Evolutionary conservation across 2,888 invertebrate species (phyloP).

Genomic region (Euclidia mi): DNA sequence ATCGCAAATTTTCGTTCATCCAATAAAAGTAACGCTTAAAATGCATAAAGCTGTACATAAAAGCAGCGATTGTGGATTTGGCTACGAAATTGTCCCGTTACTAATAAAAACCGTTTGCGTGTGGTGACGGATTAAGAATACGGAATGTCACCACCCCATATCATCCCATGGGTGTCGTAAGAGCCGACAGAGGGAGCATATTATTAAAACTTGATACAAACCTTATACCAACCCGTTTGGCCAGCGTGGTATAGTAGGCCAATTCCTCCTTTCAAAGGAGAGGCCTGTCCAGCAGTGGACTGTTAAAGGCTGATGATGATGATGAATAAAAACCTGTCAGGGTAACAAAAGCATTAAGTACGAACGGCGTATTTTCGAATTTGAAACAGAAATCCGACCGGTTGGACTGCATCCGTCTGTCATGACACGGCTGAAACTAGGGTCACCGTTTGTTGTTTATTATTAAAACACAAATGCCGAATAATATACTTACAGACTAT

Average conservation of each 20-base stretch:
- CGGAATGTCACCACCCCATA: too few relatives aligned
- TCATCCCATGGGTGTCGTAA: too few relatives aligned
- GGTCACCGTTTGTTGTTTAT: slow-evolving; percentile 28
- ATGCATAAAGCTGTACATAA: slow-evolving; percentile 9
- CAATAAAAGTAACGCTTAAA: background rate
- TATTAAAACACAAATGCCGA: background rate
- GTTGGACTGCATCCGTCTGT: slow-evolving; percentile 35
- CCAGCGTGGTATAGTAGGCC: too few relatives aligned
- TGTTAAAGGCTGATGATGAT: too few relatives aligned
- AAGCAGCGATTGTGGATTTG: background rate
- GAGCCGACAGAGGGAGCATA: too few relatives aligned
- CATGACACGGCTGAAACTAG: slow-evolving; percentile 22
- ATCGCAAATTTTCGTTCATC: background rate
- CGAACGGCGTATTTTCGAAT: slow-evolving; percentile 54
- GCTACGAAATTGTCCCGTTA: slow-evolving; percentile 15
- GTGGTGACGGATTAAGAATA: too few relatives aligned
- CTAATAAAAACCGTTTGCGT: slow-evolving; percentile 46
- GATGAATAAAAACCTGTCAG: slow-evolving; percentile 27
- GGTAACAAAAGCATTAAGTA: slow-evolving; percentile 41
- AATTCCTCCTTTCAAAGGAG: too few relatives aligned
- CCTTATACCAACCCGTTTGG: too few relatives aligned
- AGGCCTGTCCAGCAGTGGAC: too few relatives aligned
- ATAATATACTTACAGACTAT: background rate
- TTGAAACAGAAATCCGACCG: slow-evolving; percentile 53
- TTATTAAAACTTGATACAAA: too few relatives aligned